phyloP scores from a whole-genome alignment of 2,113 vertebrate genomes.

The Dromas ardeola region DNA sequence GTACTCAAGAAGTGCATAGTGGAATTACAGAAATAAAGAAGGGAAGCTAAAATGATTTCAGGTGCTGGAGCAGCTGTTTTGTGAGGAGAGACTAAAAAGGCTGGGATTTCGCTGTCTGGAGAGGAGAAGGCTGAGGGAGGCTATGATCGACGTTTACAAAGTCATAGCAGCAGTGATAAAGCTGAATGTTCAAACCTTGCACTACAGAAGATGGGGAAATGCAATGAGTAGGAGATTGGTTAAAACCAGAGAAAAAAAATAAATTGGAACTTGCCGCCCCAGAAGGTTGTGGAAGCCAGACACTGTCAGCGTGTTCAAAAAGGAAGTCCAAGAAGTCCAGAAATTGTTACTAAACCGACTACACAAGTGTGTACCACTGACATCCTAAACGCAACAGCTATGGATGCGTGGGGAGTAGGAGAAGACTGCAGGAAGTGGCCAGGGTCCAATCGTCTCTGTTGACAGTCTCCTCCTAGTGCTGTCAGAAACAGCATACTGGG shows the following conservation, averaged over 20 bases:
- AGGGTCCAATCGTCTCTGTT: background rate
- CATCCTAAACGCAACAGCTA: background rate
- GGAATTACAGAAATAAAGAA: background rate
- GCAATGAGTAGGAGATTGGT: background rate
- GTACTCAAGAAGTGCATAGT: background rate
- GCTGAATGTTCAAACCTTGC: background rate
- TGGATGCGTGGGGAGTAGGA: background rate
- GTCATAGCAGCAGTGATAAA: background rate
- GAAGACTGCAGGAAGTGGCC: background rate
- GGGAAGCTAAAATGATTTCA: background rate
- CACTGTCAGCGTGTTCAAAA: background rate
- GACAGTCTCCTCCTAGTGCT: background rate
- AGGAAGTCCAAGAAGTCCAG: background rate
- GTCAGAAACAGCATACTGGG: accelerated
- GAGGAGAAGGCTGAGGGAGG: background rate
- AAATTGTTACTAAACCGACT: background rate
- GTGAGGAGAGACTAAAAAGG: background rate
- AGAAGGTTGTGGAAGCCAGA: background rate
- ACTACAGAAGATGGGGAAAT: background rate
- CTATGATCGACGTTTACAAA: background rate
- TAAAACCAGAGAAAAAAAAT: background rate
- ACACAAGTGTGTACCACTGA: background rate
- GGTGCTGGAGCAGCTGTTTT: background rate
- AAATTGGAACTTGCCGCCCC: background rate
- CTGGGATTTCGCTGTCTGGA: background rate